These are phyloP conservation scores for Autographa pulchrina DNA, from an alignment of 2,888 invertebrate species.

Conservation along the genomic window DNA sequence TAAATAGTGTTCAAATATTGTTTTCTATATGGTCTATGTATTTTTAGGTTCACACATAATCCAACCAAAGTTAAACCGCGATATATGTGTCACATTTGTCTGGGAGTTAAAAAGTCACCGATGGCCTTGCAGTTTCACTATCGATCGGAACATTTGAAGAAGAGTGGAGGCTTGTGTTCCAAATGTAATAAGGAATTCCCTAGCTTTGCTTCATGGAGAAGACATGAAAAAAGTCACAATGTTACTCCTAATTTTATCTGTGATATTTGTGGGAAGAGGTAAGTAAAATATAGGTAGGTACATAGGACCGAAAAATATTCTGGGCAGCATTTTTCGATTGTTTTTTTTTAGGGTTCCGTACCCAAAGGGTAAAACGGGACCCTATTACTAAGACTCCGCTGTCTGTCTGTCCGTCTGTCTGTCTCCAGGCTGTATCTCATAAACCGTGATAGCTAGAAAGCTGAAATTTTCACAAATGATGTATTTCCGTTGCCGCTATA, in stretches of 20 bases:
- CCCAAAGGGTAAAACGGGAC: too few relatives aligned
- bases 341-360: too few relatives aligned
- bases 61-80: slow-evolving; percentile 33
- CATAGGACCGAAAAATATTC: neutral
- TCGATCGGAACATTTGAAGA: slow-evolving; percentile 70
- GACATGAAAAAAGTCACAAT: slow-evolving; percentile 66
- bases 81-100: slow-evolving; percentile 68
- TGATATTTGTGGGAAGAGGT: slow-evolving; percentile 72
- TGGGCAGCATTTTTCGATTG: too few relatives aligned
- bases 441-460: too few relatives aligned
- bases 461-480: too few relatives aligned
- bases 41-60: slow-evolving; percentile 67
- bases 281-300: slow-evolving; percentile 40
- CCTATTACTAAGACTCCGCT: too few relatives aligned
- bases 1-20: too few relatives aligned
- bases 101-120: slow-evolving; percentile 38
- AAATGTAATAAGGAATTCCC: slow-evolving; percentile 65
- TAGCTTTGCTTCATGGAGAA: slow-evolving; percentile 62
- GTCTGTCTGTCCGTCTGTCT: too few relatives aligned
- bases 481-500: too few relatives aligned
- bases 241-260: slow-evolving; percentile 62
- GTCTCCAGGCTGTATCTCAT: too few relatives aligned
- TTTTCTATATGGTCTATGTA: neutral
- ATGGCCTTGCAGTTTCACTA: slow-evolving; percentile 74
- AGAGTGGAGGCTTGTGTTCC: slow-evolving; percentile 69